Percentiles rank a stretch among this genome's conserved stretches.
Evolutionary conservation across 2,113 vertebrate species (phyloP).

Genomic region (Mohoua ochrocephala): DNA sequence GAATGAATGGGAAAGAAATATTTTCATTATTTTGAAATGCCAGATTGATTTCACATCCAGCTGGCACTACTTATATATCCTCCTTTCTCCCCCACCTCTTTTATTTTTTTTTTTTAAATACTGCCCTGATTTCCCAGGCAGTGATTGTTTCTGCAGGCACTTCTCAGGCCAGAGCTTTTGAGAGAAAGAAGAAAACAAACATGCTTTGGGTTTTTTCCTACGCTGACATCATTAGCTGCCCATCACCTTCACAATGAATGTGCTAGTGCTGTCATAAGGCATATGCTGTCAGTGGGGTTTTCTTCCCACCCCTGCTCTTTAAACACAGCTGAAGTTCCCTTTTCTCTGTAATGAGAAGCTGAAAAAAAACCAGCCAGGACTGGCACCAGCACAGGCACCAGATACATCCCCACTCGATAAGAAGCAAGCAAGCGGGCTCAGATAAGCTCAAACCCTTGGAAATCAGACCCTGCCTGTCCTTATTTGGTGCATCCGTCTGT

Average conservation of each 20-base stretch:
- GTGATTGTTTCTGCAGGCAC: not conserved
- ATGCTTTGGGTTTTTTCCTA: not conserved
- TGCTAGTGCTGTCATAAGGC: not conserved
- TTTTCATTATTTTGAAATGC: conserved; percentile 47
- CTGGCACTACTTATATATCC: not conserved
- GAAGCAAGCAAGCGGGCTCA: not conserved
- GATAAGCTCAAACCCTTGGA: not conserved
- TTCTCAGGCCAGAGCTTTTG: conserved; percentile 13
- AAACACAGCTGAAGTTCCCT: conserved; percentile 11
- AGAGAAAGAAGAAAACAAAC: not conserved
- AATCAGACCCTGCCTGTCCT: not conserved
- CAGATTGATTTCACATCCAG: conserved; percentile 19
- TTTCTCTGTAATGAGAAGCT: not conserved
- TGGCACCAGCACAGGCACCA: not conserved
- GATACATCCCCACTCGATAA: not conserved
- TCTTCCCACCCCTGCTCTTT: not conserved
- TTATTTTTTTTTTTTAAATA: not conserved
- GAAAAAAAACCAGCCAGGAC: not conserved
- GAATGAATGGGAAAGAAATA: conserved; percentile 36
- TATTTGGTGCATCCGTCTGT: not conserved
- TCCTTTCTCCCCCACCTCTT: not conserved
- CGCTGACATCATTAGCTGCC: not conserved
- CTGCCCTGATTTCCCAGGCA: not conserved
- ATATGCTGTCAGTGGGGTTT: not conserved
- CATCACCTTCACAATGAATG: conserved; percentile 26